Conservation (phyloP, 2,113 vertebrate species). For the Sceloporus undulatus region DNA sequence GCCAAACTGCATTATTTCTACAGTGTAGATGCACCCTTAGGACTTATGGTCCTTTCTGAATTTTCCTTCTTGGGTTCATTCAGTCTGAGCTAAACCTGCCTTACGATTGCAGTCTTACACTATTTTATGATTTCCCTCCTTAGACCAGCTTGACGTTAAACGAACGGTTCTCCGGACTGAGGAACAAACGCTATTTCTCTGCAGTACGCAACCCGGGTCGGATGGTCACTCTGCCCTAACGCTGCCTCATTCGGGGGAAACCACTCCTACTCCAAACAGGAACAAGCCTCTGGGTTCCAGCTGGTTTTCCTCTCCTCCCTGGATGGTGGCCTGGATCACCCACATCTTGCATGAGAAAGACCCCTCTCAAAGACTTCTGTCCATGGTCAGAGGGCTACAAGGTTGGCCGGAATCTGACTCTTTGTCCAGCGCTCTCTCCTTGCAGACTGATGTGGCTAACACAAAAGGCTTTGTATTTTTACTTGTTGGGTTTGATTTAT, state of each 20-base stretch:
- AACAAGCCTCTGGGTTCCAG: conserved; percentile 40
- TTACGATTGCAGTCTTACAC: not conserved
- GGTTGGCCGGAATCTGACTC: no score
- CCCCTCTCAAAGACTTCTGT: not conserved
- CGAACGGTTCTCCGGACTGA: conserved; percentile 82
- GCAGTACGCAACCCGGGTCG: conserved; percentile 52
- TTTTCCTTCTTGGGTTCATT: not conserved
- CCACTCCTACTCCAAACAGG: not conserved
- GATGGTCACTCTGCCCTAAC: conserved; percentile 69
- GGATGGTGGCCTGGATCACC: conserved; percentile 28
- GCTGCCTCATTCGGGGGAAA: rapidly evolving
- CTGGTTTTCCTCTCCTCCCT: conserved; percentile 47
- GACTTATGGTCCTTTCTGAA: no score
- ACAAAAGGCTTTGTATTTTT: not conserved
- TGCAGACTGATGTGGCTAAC: no score
- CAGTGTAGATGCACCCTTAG: no score
- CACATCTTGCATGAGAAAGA: not conserved
- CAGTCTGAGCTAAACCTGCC: not conserved
- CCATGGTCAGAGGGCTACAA: not conserved
- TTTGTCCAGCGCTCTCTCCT: not conserved
- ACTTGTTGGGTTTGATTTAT: not conserved
- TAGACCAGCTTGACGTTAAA: conserved; percentile 83
- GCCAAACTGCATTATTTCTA: no score
- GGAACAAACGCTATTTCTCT: conserved; percentile 63
- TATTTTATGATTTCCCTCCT: conserved; percentile 52